phyloP scores from a whole-genome alignment of 2,113 vertebrate genomes.

The Bos taurus region DNA sequence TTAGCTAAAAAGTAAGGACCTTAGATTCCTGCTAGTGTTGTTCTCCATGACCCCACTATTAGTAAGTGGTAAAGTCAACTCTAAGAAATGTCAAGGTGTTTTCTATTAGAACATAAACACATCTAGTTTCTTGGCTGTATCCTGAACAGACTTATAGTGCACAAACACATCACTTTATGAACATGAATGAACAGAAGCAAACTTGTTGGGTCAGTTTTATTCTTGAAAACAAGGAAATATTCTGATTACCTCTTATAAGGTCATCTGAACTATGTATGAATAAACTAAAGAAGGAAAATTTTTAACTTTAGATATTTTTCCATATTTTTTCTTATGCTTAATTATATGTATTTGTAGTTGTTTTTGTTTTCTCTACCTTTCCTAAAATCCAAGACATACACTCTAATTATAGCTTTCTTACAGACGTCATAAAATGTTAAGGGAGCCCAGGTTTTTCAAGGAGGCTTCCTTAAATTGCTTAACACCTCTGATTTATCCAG shows the following conservation, averaged over 20 bases:
- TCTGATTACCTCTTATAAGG: not conserved
- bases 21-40: not conserved
- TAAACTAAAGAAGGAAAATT: not conserved
- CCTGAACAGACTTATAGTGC: not conserved
- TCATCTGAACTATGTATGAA: not conserved
- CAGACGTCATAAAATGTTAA: not conserved
- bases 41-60: not conserved
- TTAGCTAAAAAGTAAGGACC: not conserved
- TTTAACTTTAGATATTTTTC: not conserved
- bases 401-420: not conserved
- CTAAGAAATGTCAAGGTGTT: not conserved
- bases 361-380: not conserved
- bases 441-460: not conserved
- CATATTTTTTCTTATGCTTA: not conserved
- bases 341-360: not conserved
- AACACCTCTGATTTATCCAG: not conserved
- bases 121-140: not conserved
- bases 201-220: not conserved
- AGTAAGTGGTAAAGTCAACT: not conserved
- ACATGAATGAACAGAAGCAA: not conserved
- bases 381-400: not conserved
- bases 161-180: not conserved
- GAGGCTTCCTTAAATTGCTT: not conserved
- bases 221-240: not conserved
- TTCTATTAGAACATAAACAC: not conserved